Evolutionary conservation across 2,797 vertebrate species (phyloP).

Genomic region (Melanogrammus aeglefinus): DNA sequence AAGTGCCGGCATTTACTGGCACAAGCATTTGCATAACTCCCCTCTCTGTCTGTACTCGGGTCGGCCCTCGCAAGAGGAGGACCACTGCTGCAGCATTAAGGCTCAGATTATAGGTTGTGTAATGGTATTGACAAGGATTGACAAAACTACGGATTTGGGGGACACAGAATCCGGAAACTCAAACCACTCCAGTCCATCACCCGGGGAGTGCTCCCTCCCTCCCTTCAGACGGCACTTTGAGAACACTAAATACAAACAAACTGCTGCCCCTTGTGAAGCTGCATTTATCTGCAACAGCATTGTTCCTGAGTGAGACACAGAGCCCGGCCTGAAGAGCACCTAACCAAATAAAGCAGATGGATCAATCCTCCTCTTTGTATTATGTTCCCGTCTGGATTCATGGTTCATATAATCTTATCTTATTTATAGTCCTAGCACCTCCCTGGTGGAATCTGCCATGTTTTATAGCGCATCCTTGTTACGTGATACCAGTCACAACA

Average conservation of each 20-base stretch:
- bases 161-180: neutral
- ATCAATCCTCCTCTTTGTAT: neutral
- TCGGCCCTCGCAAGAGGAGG: neutral
- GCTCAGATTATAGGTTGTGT: neutral
- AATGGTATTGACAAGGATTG: conserved; percentile 1
- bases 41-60: conserved; percentile 28
- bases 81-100: neutral
- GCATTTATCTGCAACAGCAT: neutral
- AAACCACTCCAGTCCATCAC: neutral
- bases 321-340: neutral
- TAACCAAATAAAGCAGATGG: neutral
- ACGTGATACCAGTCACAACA: neutral
- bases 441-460: neutral
- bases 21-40: conserved; percentile 49
- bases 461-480: neutral
- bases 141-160: neutral
- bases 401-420: neutral
- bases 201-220: neutral
- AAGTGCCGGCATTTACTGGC: conserved; percentile 45
- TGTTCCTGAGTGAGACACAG: neutral
- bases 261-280: neutral
- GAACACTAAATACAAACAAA: neutral
- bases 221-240: neutral
- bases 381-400: neutral
- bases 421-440: neutral